phyloP scores from a whole-genome alignment of 2,888 invertebrate species.

The Dexiosoma caninum region DNA sequence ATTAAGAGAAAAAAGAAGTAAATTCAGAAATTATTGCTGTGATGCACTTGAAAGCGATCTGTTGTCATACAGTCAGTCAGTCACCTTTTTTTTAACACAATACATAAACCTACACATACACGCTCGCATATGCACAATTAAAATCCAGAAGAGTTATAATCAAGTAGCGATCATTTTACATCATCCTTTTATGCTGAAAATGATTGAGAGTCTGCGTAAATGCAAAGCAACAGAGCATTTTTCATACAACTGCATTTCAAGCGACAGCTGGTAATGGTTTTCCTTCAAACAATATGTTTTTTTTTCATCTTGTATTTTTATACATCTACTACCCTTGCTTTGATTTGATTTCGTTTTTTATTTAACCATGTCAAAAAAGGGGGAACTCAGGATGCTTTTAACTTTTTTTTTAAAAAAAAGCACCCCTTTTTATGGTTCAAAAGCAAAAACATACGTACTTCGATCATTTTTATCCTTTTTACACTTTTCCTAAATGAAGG shows the following conservation, averaged over 20 bases:
- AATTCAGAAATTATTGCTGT: not conserved
- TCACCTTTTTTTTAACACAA: slow-evolving; percentile 17
- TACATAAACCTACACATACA: not conserved
- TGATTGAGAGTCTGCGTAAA: not conserved
- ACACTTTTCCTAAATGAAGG: slow-evolving; percentile 30
- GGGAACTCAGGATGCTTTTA: slow-evolving; percentile 37
- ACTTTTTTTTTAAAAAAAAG: slow-evolving; percentile 20
- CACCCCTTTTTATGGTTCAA: slow-evolving; percentile 38
- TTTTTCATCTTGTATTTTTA: slow-evolving; percentile 2
- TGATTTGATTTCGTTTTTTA: slow-evolving; percentile 39
- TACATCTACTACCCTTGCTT: slow-evolving; percentile 52
- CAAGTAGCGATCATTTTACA: slow-evolving; percentile 61
- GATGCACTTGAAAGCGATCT: slow-evolving; percentile 53
- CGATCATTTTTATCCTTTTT: slow-evolving; percentile 54
- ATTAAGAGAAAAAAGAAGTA: not conserved
- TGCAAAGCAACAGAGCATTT: slow-evolving; percentile 33
- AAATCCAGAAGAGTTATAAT: slow-evolving; percentile 45
- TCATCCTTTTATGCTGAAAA: slow-evolving; percentile 21
- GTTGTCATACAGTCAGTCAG: slow-evolving; percentile 28
- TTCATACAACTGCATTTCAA: slow-evolving; percentile 7
- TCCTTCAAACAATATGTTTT: slow-evolving; percentile 44
- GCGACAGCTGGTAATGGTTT: slow-evolving; percentile 39
- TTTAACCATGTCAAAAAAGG: slow-evolving; percentile 31
- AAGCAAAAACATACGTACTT: not conserved
- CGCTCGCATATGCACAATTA: not conserved